phyloP scores from a whole-genome alignment of 2,888 invertebrate genomes.

The Operophtera brumata region DNA sequence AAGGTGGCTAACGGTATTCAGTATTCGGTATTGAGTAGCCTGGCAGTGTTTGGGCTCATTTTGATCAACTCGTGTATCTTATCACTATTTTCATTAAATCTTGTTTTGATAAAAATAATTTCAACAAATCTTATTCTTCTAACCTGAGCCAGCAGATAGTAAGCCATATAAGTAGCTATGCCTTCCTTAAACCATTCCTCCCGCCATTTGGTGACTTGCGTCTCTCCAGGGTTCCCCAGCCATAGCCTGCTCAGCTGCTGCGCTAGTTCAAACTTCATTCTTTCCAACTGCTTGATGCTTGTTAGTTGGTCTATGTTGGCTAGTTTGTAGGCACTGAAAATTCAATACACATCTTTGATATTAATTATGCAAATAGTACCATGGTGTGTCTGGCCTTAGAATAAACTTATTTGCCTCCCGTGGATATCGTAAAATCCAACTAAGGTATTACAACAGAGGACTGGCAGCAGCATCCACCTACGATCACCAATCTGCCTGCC shows the following conservation, averaged over 20 bases:
- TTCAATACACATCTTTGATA: background rate
- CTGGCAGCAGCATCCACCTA: too few species aligned
- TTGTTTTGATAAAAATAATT: too few species aligned
- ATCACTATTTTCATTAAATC: too few species aligned
- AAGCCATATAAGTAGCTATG: conserved; percentile 67
- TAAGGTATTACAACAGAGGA: too few species aligned
- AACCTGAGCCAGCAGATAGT: conserved; percentile 66
- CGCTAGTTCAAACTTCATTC: conserved; percentile 62
- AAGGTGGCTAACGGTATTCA: too few species aligned
- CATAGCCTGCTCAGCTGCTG: conserved; percentile 69
- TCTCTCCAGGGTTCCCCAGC: conserved; percentile 71
- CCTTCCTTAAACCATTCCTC: conserved; percentile 77
- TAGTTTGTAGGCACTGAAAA: conserved; percentile 56
- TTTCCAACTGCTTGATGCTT: conserved; percentile 61
- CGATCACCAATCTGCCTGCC: too few species aligned
- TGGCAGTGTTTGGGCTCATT: too few species aligned
- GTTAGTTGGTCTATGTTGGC: conserved; percentile 51
- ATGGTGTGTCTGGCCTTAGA: background rate
- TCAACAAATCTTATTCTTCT: conserved; percentile 4
- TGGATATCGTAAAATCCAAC: too few species aligned
- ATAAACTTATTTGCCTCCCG: too few species aligned
- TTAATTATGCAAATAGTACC: background rate
- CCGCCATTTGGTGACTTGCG: conserved; percentile 59
- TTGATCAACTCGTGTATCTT: too few species aligned
- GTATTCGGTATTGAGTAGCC: too few species aligned